Evolutionary conservation across 2,113 vertebrate species (phyloP).

Genomic region (Podarcis raffonei): DNA sequence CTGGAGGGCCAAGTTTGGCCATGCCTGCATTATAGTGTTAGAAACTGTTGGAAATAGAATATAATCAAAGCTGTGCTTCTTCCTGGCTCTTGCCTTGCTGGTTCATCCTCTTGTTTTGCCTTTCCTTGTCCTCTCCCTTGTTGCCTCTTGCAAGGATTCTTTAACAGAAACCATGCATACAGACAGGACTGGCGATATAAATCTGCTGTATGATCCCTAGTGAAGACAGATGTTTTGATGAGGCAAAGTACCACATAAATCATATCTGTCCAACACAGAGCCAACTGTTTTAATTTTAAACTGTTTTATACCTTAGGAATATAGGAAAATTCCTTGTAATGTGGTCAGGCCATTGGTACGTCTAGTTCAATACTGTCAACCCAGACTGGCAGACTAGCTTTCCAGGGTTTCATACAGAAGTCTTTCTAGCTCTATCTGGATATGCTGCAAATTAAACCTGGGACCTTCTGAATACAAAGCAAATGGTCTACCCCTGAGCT

Average conservation of each 20-base stretch:
- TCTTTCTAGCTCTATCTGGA: too few species aligned
- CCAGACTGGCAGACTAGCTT: too few species aligned
- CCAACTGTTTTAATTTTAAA: slow-evolving; percentile 20
- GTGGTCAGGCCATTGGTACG: too few species aligned
- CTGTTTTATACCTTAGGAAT: background rate
- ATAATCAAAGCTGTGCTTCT: background rate
- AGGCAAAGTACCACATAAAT: background rate
- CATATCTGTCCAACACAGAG: slow-evolving; percentile 13
- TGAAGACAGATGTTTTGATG: slow-evolving; percentile 1
- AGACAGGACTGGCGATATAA: background rate
- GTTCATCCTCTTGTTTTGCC: background rate
- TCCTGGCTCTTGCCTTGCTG: background rate
- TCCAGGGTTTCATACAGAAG: too few species aligned
- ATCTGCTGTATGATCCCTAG: background rate
- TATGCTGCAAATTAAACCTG: too few species aligned
- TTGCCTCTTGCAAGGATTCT: background rate
- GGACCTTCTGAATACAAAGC: too few species aligned
- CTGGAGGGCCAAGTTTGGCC: too few species aligned
- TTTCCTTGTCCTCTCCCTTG: background rate
- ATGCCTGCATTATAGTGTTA: background rate
- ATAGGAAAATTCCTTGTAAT: too few species aligned
- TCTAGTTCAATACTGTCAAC: too few species aligned
- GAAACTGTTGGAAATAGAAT: background rate
- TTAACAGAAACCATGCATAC: background rate
- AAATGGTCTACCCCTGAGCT: too few species aligned